Base-by-base conservation (phyloP, 92 coral and sea anemone genomes). In the Porites evermanni region DNA sequence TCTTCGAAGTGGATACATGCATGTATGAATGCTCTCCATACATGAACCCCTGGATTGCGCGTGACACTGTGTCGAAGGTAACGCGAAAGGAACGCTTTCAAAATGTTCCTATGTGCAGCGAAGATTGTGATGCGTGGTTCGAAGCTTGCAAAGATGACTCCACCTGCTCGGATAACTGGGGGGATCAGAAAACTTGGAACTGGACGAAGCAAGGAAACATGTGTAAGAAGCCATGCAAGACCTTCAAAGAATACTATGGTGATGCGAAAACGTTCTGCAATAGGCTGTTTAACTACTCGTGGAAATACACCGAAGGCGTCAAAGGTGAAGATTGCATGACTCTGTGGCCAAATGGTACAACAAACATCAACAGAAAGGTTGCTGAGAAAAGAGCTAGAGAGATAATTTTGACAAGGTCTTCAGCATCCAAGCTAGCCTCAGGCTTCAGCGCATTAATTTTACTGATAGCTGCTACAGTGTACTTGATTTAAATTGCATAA, bases 11-110 rank as follows among this genome's bases (percentile, higher is more conserved):
- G 80, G 97, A 97, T 52, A 93, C 97, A 1, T 97, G 99, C 61
- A 90, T 97, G 81, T 93, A 97, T 70, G 98, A 95, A 80, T 97
- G 99, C 88, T 97, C 99, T 26, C 99, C 99, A 13, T 88, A 95
- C 68, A 76, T 97, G 89, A 84, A 88, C 17, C 99, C 99, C 2
- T 97, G 99, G 99, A 92, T 97, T 54, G 73, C 86, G 2, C 58
- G 81, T 26, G 98, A 96, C 71, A 77, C 94, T 6, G 74, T 67
- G 21, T 94, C 98, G 2, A 96, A 96, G 92, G 84, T 77, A 66
- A 92, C 99, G 9, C 89, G 98, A 16, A 89, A 91, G n/a, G 96
- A 97, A 83, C 86, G 97, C 64, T 74, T 97, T 67, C 68, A 74
- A 3, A 69, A 93, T 65, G 91, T 91, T 1, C 99, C 99, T 0